A percentile compares a stretch with the other conserved stretches of the same genome.
Evolutionary conservation across 2,113 vertebrate species (phyloP).

Genomic region (Rostratula benghalensis): DNA sequence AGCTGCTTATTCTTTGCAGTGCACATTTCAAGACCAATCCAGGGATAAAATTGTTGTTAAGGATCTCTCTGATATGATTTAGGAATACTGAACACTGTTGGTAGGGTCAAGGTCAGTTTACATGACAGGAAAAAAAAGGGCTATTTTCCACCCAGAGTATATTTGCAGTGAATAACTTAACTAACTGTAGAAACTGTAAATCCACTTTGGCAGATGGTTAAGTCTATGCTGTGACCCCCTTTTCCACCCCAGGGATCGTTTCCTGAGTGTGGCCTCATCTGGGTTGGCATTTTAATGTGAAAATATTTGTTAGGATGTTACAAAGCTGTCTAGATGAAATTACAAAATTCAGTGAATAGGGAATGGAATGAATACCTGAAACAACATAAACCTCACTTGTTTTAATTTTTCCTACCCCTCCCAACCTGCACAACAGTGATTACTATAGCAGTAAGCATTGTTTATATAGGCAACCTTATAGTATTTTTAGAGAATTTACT

Average conservation of each 20-base stretch:
- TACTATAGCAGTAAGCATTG: not conserved
- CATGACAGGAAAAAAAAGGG: not conserved
- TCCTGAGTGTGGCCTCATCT: not conserved
- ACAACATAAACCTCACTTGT: not conserved
- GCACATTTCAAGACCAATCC: not conserved
- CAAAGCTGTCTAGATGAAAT: not conserved
- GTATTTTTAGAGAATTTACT: not conserved
- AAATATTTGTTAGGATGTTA: constrained; percentile 4
- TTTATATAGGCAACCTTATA: not conserved
- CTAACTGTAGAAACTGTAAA: constrained; percentile 16
- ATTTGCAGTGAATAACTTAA: constrained; percentile 48
- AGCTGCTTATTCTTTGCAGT: not conserved
- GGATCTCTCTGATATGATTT: not conserved
- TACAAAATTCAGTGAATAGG: not conserved
- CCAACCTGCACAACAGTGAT: not conserved
- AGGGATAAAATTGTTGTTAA: constrained; percentile 13
- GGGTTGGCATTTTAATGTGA: not conserved
- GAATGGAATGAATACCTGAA: not conserved
- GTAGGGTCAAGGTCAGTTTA: constrained; percentile 30
- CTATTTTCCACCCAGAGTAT: not conserved
- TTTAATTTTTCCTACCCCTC: not conserved
- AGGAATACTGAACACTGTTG: not conserved
- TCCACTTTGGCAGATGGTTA: constrained; percentile 40
- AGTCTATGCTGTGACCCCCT: constrained; percentile 3
- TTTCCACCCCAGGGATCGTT: constrained; percentile 18